Evolutionary conservation across 2,113 vertebrate genomes (phyloP).

Genomic region (Ailurus styani): DNA sequence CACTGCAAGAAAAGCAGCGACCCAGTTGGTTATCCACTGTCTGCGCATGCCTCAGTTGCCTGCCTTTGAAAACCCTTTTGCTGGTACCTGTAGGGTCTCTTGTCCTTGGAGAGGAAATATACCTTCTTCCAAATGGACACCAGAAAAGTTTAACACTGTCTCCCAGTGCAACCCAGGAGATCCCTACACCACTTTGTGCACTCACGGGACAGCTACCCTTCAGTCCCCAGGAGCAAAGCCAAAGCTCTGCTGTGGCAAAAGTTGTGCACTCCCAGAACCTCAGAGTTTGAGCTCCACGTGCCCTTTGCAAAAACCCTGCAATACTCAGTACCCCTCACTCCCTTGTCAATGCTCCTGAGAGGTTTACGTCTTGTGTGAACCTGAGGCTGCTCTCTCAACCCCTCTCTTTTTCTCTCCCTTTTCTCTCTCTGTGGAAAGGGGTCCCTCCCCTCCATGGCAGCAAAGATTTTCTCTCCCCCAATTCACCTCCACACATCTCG

Average conservation of each 20-base stretch:
- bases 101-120: neutral
- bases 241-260: neutral
- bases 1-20: neutral
- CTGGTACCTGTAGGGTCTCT: neutral
- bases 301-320: neutral
- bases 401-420: neutral
- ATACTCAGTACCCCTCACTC: neutral
- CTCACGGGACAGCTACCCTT: neutral
- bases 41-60: neutral
- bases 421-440: neutral
- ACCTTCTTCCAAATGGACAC: neutral
- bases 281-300: neutral
- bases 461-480: neutral
- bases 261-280: neutral
- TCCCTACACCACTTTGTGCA: neutral
- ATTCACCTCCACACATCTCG: neutral
- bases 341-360: neutral
- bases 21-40: neutral
- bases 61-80: neutral
- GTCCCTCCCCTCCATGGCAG: neutral
- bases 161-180: neutral
- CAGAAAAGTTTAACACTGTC: neutral
- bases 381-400: neutral
- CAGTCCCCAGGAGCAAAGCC: neutral
- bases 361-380: neutral